Evolutionary conservation across 92 coral and sea anemone species (phyloP).

Genomic region (Diadumene lineata): DNA sequence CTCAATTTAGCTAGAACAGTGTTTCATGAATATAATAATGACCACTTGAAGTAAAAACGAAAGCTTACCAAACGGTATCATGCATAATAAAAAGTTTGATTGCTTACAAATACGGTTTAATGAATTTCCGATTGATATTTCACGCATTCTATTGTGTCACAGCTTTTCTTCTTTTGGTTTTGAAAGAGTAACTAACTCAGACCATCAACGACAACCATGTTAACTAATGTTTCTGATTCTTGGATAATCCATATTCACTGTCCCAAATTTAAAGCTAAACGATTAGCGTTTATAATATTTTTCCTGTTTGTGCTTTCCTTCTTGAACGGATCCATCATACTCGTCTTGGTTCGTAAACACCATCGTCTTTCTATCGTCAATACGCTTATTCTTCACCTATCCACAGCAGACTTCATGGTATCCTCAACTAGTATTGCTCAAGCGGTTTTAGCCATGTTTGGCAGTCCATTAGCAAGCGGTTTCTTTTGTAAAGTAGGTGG

Average conservation of each 20-base stretch:
- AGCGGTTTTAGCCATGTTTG: neutral
- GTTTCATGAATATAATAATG: too few species aligned
- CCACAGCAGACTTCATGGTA: conserved; percentile 9
- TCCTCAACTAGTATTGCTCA: neutral
- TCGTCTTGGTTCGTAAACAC: conserved; percentile 18
- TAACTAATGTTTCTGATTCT: too few species aligned
- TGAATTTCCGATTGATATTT: too few species aligned
- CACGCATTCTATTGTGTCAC: too few species aligned
- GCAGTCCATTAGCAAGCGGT: neutral
- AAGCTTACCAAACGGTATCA: too few species aligned
- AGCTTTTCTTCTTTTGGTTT: too few species aligned
- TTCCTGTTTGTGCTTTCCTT: neutral
- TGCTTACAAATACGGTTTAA: too few species aligned
- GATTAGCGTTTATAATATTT: neutral
- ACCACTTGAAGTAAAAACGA: too few species aligned
- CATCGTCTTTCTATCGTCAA: neutral
- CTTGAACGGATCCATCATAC: neutral
- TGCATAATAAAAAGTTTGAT: too few species aligned
- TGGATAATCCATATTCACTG: neutral
- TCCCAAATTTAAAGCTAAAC: neutral
- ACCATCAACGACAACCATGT: too few species aligned
- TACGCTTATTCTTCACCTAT: conserved; percentile 6
- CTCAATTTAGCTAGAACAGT: too few species aligned
- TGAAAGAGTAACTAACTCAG: too few species aligned
- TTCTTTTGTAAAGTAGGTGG: conserved; percentile 11